phyloP scores from a whole-genome alignment of 2,888 invertebrate genomes.

The Adineta ricciae region DNA sequence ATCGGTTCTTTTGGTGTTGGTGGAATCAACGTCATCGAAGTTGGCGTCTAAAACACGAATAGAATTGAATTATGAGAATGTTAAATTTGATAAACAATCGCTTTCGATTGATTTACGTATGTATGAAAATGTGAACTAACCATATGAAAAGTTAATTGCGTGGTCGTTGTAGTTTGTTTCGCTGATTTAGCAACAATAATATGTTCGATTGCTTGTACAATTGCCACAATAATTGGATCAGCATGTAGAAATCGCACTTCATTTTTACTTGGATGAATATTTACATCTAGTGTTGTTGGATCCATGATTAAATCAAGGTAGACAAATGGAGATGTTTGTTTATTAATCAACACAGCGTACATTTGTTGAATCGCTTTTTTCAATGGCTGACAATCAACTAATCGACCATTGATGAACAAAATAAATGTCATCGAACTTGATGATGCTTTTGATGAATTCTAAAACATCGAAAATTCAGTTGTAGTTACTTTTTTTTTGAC shows the following conservation, averaged over 20 bases:
- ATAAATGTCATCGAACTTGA: slow-evolving; percentile 28
- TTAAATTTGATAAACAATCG: too few relatives aligned
- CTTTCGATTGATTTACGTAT: too few relatives aligned
- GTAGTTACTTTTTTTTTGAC: background rate
- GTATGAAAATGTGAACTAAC: background rate
- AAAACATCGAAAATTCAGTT: background rate
- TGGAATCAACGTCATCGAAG: background rate
- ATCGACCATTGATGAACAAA: slow-evolving; percentile 32
- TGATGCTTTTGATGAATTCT: background rate
- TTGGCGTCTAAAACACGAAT: background rate
- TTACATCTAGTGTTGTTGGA: slow-evolving; percentile 32
- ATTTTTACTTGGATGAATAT: slow-evolving; percentile 33
- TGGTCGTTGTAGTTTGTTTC: background rate
- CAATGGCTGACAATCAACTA: slow-evolving; percentile 33
- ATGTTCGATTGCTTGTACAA: slow-evolving; percentile 27
- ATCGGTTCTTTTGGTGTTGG: background rate
- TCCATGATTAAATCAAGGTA: slow-evolving; percentile 32
- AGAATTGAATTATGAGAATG: too few relatives aligned
- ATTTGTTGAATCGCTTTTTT: slow-evolving; percentile 29
- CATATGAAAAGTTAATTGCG: background rate
- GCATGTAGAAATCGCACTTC: slow-evolving; percentile 32
- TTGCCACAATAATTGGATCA: slow-evolving; percentile 27
- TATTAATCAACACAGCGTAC: slow-evolving; percentile 18
- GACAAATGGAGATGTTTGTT: slow-evolving; percentile 29
- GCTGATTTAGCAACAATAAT: slow-evolving; percentile 15